Evolutionary conservation across 2,113 vertebrate species (phyloP).

Genomic region (Lepisosteus osseus): DNA sequence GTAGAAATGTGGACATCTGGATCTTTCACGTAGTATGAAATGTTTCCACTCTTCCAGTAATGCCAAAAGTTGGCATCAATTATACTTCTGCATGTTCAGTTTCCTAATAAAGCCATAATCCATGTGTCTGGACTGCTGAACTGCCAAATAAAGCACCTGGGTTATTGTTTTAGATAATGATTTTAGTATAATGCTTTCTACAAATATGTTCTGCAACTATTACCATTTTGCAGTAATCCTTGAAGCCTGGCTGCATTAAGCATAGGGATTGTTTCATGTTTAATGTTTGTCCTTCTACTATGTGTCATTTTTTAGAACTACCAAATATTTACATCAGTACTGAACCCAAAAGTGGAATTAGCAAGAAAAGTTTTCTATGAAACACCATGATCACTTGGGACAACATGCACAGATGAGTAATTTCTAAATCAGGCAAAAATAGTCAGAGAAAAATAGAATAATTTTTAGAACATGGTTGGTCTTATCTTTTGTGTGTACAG

Average conservation of each 20-base stretch:
- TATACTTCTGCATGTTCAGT: not conserved
- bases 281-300: not conserved
- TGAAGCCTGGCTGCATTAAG: slow-evolving; percentile 5
- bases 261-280: not conserved
- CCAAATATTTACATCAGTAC: not conserved
- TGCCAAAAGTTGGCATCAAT: slow-evolving; percentile 23
- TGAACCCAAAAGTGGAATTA: not conserved
- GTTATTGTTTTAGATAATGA: slow-evolving; percentile 18
- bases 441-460: no score
- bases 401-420: no score
- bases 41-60: slow-evolving; percentile 33
- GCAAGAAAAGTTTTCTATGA: no score
- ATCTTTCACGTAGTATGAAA: slow-evolving; percentile 38
- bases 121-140: not conserved
- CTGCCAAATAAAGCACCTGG: slow-evolving; percentile 12
- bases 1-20: slow-evolving; percentile 48
- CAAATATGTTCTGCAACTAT: slow-evolving; percentile 12
- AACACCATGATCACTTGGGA: no score
- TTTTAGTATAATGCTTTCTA: slow-evolving; percentile 15
- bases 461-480: no score
- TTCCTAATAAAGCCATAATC: slow-evolving; percentile 5
- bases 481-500: no score
- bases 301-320: not conserved
- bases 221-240: not conserved
- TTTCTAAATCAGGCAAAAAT: no score